Conservation (phyloP, 2,113 vertebrate genomes). For the Tragelaphus imberbis region DNA sequence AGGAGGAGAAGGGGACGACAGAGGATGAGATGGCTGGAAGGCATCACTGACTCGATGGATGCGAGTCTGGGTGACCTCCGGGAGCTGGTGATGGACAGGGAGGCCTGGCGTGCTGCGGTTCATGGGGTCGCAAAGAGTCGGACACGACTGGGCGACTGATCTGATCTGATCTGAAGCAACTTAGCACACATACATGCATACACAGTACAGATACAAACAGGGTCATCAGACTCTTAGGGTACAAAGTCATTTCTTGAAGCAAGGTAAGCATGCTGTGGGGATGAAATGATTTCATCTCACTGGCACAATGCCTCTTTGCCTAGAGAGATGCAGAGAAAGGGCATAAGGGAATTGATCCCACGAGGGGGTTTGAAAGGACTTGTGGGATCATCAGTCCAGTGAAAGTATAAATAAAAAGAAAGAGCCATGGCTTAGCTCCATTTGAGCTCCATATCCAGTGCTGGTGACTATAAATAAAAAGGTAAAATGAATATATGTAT, state of each 20-base stretch:
- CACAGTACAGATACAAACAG: background rate
- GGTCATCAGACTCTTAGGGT: background rate
- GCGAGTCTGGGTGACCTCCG: too few relatives aligned
- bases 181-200: background rate
- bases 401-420: background rate
- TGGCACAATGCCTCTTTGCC: background rate
- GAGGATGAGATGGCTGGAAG: too few relatives aligned
- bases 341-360: background rate
- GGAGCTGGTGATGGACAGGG: too few relatives aligned
- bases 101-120: too few relatives aligned
- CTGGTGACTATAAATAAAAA: background rate
- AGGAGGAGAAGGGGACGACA: too few relatives aligned
- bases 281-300: background rate
- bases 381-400: background rate
- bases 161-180: too few relatives aligned
- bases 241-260: background rate
- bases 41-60: too few relatives aligned
- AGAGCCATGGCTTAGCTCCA: background rate
- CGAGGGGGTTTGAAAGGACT: background rate
- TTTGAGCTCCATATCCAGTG: background rate
- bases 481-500: background rate
- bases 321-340: background rate
- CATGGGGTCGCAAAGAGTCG: too few relatives aligned
- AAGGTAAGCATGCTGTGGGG: rapidly evolving
- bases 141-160: too few relatives aligned